Conservation (phyloP, 2,888 invertebrate genomes). For the Drosophila sordidapex region DNA sequence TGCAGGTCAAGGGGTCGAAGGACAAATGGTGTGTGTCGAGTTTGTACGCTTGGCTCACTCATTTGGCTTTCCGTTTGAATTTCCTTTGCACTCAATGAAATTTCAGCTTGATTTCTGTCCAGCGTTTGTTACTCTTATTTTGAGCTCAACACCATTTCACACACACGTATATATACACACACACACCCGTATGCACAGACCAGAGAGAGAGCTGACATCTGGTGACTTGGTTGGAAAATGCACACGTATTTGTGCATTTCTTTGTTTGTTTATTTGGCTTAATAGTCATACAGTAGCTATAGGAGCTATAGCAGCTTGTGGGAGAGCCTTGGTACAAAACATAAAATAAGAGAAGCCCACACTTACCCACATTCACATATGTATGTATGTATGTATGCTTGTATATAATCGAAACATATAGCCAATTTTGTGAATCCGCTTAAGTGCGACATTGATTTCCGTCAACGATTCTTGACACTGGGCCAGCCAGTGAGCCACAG, state of each 20-base stretch:
- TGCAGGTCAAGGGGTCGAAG: background rate
- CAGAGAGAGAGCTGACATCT: conserved; percentile 48
- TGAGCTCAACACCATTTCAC: conserved; percentile 42
- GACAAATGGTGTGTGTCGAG: background rate
- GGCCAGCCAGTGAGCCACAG: conserved; percentile 40
- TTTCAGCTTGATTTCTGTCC: conserved; percentile 80
- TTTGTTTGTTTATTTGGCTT: conserved; percentile 64
- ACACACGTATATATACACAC: conserved; percentile 31
- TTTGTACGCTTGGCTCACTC: conserved; percentile 52
- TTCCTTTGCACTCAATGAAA: conserved; percentile 79
- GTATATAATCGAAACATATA: conserved; percentile 60
- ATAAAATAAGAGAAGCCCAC: conserved; percentile 13
- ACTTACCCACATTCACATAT: background rate
- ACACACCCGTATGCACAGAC: conserved; percentile 28
- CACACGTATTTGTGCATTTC: conserved; percentile 25
- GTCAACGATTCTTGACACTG: conserved; percentile 74
- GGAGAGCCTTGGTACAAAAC: conserved; percentile 6
- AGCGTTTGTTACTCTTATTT: conserved; percentile 75
- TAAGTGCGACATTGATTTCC: conserved; percentile 81
- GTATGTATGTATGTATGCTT: background rate
- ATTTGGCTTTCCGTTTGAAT: conserved; percentile 80
- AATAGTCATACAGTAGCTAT: conserved; percentile 38
- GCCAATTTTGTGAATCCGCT: conserved; percentile 79
- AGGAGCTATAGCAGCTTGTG: conserved; percentile 9
- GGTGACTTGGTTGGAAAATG: conserved; percentile 32